Conservation (phyloP, 2,797 vertebrate species). For the Tragelaphus eurycerus region DNA sequence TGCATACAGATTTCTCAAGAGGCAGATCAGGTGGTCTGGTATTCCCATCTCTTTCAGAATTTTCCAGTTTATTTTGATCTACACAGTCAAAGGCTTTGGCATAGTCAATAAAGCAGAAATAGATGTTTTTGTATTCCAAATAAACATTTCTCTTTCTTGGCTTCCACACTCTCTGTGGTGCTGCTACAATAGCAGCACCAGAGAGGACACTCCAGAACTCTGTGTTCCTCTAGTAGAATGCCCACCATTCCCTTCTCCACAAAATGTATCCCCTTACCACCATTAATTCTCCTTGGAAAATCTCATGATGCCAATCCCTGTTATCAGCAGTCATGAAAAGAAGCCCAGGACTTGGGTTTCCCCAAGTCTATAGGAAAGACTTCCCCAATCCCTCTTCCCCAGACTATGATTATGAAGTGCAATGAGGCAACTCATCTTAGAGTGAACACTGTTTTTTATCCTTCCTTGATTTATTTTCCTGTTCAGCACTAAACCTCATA, state of each 20-base stretch:
- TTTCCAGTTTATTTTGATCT: no score
- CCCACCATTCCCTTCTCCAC: neutral
- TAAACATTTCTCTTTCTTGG: neutral
- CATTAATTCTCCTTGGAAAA: neutral
- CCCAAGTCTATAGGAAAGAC: neutral
- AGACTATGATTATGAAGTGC: neutral
- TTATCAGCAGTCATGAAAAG: neutral
- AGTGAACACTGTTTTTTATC: neutral
- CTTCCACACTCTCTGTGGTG: neutral
- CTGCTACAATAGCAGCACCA: neutral
- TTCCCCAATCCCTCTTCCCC: neutral
- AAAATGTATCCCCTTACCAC: neutral
- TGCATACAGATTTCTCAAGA: no score
- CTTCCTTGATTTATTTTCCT: neutral
- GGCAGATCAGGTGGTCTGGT: no score
- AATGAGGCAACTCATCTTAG: neutral
- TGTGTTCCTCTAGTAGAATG: neutral
- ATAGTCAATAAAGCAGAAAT: no score
- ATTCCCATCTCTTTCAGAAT: no score
- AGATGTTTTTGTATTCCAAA: neutral
- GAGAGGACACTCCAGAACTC: neutral
- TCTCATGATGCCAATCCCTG: neutral
- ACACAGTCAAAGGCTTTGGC: no score
- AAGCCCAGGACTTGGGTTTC: neutral
- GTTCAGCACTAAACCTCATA: neutral